phyloP scores from a whole-genome alignment of 2,113 vertebrate genomes.

The Helogale parvula region DNA sequence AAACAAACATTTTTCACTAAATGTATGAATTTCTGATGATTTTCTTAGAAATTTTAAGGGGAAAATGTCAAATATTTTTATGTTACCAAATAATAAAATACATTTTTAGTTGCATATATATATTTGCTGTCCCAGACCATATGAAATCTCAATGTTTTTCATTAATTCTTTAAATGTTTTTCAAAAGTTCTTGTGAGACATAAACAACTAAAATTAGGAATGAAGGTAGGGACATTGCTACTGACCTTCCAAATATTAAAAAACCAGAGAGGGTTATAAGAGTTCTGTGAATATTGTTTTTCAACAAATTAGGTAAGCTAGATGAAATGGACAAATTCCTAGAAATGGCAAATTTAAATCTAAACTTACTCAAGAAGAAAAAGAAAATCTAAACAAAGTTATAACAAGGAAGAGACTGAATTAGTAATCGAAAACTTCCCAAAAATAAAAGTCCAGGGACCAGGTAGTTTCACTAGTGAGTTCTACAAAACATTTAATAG shows the following conservation, averaged over 20 bases:
- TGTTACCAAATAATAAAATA: not conserved
- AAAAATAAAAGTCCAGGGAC: not conserved
- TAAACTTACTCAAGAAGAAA: not conserved
- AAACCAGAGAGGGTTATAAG: not conserved
- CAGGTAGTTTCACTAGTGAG: not conserved
- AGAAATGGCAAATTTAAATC: not conserved
- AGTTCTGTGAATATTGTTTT: not conserved
- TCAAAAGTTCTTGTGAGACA: not conserved
- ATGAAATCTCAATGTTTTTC: not conserved
- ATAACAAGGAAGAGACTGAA: not conserved
- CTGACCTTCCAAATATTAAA: not conserved
- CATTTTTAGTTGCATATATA: slow-evolving; percentile 11
- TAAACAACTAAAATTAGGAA: not conserved
- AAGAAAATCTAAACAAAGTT: not conserved
- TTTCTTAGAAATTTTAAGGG: not conserved
- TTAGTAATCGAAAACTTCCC: not conserved
- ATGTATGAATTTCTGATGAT: not conserved
- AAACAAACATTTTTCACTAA: not conserved
- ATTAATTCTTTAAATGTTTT: not conserved
- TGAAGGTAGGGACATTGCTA: not conserved
- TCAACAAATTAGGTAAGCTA: not conserved
- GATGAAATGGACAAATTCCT: not conserved
- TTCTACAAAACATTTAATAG: not conserved
- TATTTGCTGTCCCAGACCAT: not conserved
- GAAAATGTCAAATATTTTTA: not conserved